phyloP scores from a whole-genome alignment of 2,113 vertebrate species.

The Thalassarche chlororhynchos region DNA sequence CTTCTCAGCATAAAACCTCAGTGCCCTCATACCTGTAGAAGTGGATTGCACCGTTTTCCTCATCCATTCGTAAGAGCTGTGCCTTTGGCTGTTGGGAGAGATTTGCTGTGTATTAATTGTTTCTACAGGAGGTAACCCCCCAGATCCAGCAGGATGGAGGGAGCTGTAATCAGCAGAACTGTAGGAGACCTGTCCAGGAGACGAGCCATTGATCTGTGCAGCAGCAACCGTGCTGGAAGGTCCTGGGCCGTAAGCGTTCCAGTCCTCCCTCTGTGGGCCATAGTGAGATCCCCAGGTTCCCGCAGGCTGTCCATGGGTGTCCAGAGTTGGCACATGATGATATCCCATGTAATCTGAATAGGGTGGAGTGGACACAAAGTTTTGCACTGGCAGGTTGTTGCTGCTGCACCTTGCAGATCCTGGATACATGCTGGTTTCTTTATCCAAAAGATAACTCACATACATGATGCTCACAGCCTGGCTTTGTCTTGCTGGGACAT shows the following conservation, averaged over 20 bases:
- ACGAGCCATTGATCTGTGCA: constrained; percentile 79
- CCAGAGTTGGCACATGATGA: constrained; percentile 85
- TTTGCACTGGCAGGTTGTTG: constrained; percentile 81
- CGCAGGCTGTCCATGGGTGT: constrained; percentile 80
- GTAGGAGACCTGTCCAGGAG: constrained; percentile 84
- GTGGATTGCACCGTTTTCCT: constrained; percentile 89
- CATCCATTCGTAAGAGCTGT: constrained; percentile 92
- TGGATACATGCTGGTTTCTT: constrained; percentile 92
- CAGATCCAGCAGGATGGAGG: constrained; percentile 78
- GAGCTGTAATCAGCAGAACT: constrained; percentile 81
- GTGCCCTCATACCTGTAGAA: constrained; percentile 82
- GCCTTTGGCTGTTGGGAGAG: constrained; percentile 83
- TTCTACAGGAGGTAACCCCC: constrained; percentile 79
- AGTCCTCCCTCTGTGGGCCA: constrained; percentile 83
- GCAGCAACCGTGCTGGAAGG: constrained; percentile 77
- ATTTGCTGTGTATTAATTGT: constrained; percentile 75
- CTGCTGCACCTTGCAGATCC: constrained; percentile 85
- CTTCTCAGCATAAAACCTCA: not conserved
- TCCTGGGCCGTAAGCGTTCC: constrained; percentile 83
- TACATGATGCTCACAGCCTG: constrained; percentile 83
- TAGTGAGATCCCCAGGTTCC: constrained; percentile 83
- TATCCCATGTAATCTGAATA: constrained; percentile 90
- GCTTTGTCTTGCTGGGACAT: constrained; percentile 80
- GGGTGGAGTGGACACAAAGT: constrained; percentile 85
- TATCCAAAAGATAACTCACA: constrained; percentile 89